phyloP scores from a whole-genome alignment of 2,888 invertebrate species.

The Pimpla rufipes region DNA sequence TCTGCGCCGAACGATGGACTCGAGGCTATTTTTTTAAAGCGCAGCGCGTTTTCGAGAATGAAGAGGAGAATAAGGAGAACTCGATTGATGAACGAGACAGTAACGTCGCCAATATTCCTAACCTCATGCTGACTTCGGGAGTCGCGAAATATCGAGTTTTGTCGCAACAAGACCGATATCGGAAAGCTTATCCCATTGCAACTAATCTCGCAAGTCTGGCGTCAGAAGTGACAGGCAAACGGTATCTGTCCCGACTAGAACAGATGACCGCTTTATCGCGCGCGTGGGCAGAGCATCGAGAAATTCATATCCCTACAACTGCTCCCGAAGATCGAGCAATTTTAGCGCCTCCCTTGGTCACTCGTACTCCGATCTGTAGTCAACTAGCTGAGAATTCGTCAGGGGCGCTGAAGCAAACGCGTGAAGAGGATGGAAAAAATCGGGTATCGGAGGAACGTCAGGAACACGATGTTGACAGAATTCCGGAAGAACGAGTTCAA shows the following conservation, averaged over 20 bases:
- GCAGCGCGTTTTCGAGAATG: conserved; percentile 29
- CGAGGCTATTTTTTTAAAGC: conserved; percentile 32
- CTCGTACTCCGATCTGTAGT: background rate
- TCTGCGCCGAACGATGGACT: conserved; percentile 57
- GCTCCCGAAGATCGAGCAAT: background rate
- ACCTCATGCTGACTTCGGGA: background rate
- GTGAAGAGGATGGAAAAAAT: too few relatives aligned
- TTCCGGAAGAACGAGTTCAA: too few relatives aligned
- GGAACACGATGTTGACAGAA: too few relatives aligned
- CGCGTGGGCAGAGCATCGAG: background rate
- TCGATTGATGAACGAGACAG: background rate
- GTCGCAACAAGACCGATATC: conserved; percentile 1
- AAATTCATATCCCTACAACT: background rate
- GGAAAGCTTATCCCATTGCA: background rate
- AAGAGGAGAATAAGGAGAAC: background rate
- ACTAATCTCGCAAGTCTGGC: conserved; percentile 15
- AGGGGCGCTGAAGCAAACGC: too few relatives aligned
- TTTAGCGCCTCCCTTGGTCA: background rate
- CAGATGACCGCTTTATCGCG: background rate
- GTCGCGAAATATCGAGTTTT: conserved; percentile 22
- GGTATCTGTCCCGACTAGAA: background rate
- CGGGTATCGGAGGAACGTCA: too few relatives aligned
- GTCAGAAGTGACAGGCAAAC: background rate
- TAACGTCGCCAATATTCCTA: background rate
- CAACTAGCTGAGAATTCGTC: background rate